Conservation (phyloP, 1,140 invertebrate genomes). For the Eriosoma lanigerum region DNA sequence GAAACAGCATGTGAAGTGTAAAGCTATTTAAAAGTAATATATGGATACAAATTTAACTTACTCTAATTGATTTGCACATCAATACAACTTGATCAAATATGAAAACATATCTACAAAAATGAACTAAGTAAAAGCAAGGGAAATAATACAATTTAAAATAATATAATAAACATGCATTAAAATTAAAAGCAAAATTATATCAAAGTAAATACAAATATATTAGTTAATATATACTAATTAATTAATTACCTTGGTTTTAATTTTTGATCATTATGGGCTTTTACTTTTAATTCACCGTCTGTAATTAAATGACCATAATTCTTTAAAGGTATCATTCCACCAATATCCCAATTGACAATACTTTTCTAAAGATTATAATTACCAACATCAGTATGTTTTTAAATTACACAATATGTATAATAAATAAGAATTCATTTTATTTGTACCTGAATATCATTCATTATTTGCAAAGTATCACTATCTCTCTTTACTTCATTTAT, state of each 20-base stretch:
- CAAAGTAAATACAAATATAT: not conserved
- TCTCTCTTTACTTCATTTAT: constrained; percentile 99
- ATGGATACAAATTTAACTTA: constrained; percentile 60
- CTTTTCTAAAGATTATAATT: constrained; percentile 72
- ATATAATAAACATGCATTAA: not conserved
- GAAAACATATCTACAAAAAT: constrained; percentile 80
- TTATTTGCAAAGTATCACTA: constrained; percentile 87
- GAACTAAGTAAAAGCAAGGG: constrained; percentile 42
- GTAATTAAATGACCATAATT: constrained; percentile 88
- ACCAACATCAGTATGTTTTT: constrained; percentile 51
- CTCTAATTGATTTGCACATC: constrained; percentile 85
- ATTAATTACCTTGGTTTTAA: constrained; percentile 66
- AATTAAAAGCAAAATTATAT: not conserved
- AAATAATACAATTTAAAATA: not conserved
- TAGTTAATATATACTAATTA: not conserved
- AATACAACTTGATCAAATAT: constrained; percentile 96
- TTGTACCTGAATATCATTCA: constrained; percentile 80
- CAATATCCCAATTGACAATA: constrained; percentile 79
- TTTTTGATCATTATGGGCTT: constrained; percentile 85
- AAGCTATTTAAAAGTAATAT: constrained; percentile 9
- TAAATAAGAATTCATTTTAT: no score
- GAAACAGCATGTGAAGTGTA: not conserved
- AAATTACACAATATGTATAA: not conserved
- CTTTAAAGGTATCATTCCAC: constrained; percentile 74
- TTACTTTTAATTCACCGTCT: constrained; percentile 92